These are phyloP conservation scores for Catostomus latipinnis DNA, from an alignment of 2,797 vertebrate species.

Conservation along the genomic window DNA sequence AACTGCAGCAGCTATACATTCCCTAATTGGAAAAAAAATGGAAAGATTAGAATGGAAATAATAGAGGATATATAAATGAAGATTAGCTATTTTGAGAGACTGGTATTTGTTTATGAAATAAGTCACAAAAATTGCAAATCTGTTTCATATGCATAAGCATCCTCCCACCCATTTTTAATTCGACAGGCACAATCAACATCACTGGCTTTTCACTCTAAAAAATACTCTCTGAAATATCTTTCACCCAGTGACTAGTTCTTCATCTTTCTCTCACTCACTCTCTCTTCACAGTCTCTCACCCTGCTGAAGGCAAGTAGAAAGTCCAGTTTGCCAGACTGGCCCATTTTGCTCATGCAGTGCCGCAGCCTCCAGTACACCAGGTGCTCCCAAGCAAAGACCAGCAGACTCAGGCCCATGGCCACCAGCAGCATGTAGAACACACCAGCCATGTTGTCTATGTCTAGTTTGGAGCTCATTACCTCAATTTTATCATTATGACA, in stretches of 20 bases:
- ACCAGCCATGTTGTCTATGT: slow-evolving; percentile 84
- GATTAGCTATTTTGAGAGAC: slow-evolving; percentile 11
- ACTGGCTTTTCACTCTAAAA: not conserved
- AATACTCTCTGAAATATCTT: not conserved
- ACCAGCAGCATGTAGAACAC: slow-evolving; percentile 87
- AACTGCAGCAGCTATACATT: slow-evolving; percentile 95
- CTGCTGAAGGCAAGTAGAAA: slow-evolving; percentile 92
- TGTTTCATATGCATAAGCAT: too few species aligned
- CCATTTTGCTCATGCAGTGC: slow-evolving; percentile 87
- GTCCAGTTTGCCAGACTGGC: slow-evolving; percentile 86
- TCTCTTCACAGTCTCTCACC: slow-evolving; percentile 70
- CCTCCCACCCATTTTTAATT: not conserved
- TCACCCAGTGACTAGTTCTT: not conserved
- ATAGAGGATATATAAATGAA: slow-evolving; percentile 8
- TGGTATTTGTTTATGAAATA: slow-evolving; percentile 33
- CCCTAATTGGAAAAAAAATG: slow-evolving; percentile 74
- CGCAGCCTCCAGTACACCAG: slow-evolving; percentile 91
- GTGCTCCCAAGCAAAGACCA: slow-evolving; percentile 88
- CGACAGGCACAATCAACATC: not conserved
- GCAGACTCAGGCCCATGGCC: slow-evolving; percentile 82
- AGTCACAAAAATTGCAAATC: not conserved
- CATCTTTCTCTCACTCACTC: not conserved
- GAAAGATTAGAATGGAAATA: not conserved
- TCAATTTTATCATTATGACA: slow-evolving; percentile 92
- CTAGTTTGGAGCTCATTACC: slow-evolving; percentile 91